These are phyloP conservation scores for Brachymystax lenok DNA, from an alignment of 2,797 vertebrate species.

Conservation along the genomic window DNA sequence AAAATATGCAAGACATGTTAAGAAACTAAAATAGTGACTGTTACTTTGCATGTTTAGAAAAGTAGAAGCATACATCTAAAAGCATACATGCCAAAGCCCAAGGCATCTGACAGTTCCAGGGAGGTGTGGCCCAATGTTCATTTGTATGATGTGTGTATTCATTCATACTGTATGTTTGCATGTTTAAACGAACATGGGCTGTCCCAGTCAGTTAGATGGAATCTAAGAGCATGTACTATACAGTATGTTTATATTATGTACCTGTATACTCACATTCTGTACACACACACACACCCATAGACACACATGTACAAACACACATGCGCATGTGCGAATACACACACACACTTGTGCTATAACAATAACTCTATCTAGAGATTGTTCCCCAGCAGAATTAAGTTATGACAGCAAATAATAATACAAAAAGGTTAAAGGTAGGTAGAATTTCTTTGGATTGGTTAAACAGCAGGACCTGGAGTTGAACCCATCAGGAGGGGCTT, in stretches of 20 bases:
- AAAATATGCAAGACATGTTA: too few relatives aligned
- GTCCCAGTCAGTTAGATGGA: too few relatives aligned
- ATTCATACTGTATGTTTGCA: too few relatives aligned
- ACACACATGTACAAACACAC: neutral
- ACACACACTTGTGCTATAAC: neutral
- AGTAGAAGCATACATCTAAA: neutral
- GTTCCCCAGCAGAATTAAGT: conserved; percentile 21
- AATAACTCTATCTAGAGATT: neutral
- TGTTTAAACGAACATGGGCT: too few relatives aligned
- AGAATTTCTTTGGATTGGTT: conserved; percentile 71
- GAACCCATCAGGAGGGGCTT: conserved; percentile 79
- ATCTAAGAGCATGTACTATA: too few relatives aligned
- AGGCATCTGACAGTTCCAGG: too few relatives aligned
- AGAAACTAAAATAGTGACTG: neutral
- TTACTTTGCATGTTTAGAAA: neutral
- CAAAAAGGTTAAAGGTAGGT: conserved; percentile 57
- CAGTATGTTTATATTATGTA: too few relatives aligned
- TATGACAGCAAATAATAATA: conserved; percentile 49
- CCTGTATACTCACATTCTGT: too few relatives aligned
- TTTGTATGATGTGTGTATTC: too few relatives aligned
- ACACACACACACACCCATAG: too few relatives aligned
- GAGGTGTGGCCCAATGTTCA: too few relatives aligned
- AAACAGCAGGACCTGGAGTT: conserved; percentile 73
- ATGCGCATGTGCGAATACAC: neutral
- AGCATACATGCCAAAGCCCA: neutral